Base-by-base conservation (phyloP, 2,113 vertebrate genomes). In the Halichoeres trimaculatus region DNA sequence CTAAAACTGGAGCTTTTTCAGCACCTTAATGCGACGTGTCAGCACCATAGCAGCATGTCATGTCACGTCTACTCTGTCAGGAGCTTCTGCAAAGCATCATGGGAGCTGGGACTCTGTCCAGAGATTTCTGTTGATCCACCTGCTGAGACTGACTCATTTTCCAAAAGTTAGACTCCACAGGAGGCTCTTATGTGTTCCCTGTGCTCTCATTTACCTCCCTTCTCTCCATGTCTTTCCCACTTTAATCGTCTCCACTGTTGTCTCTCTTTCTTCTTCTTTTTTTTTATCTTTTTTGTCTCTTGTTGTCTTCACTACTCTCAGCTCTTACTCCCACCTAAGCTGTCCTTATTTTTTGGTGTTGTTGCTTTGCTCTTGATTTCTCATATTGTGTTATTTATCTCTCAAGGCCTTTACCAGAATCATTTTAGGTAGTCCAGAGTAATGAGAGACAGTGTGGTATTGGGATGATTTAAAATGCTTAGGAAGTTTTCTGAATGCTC, bases 101-200 rank as follows among this genome's bases (percentile, higher is more conserved):
- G 55, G 78, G 83, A 84, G 74, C 53, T 47, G 30, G 57, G 57
- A 65, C 30, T 30, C 16, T 38, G 11, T 71, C 76, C 83, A 71
- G 69, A 69, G 54, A 52, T 30, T 74, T 14, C 54, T 10, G 20
- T 22, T 10, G 1, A 48, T 73, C 51, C 82, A 43, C 78, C 77
- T 57, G 84, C 70, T 68, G 78, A 63, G 84, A 58, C 45, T 63
- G 80, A 83, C 56, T 78, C 71, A 80, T 62, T 81, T 68, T 65
- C 72, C 68, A 64, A 80, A 74, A 83, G 58, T 71, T 53, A 20
- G 61, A 63, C 81, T 70, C 68, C 23, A 26, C 40, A 1, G 70
- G 78, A 81, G 57, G 10, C 76, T 54, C 54, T 48, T 48, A 13
- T 65, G 50, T 54, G 13, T 43, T 70, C 51, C 53, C 40, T 10